phyloP scores from a whole-genome alignment of 1,140 invertebrate species.

The Drosophila pandora region DNA sequence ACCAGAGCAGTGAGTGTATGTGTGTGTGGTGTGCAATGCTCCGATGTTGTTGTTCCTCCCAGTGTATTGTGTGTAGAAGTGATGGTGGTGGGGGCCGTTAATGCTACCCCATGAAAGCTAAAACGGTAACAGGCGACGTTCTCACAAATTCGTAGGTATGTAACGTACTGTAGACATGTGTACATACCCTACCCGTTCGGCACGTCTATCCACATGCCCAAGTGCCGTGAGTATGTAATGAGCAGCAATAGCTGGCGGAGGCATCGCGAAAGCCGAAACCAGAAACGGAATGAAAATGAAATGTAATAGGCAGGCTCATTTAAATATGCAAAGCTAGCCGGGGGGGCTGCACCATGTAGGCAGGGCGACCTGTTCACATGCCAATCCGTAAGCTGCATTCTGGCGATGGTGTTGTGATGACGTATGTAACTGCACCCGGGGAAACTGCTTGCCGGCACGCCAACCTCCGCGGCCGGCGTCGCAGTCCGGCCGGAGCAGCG shows the following conservation, averaged over 20 bases:
- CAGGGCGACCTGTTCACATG: conserved; percentile 35
- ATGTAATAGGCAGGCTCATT: conserved; percentile 62
- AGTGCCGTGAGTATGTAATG: conserved; percentile 56
- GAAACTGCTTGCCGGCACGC: conserved; percentile 24
- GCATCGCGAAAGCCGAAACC: conserved; percentile 64
- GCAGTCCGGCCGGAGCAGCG: neutral
- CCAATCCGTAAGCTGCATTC: conserved; percentile 25
- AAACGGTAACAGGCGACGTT: conserved; percentile 75
- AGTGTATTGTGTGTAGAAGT: conserved; percentile 41
- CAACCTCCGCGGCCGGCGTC: neutral
- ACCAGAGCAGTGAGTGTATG: conserved; percentile 37
- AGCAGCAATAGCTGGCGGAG: conserved; percentile 34
- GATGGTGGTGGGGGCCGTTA: conserved; percentile 28
- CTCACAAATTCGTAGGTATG: conserved; percentile 63
- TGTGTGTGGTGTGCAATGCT: conserved; percentile 53
- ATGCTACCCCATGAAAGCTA: conserved; percentile 71
- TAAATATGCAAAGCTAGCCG: conserved; percentile 37
- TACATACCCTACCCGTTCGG: conserved; percentile 41
- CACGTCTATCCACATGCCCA: conserved; percentile 40
- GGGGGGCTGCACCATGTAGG: conserved; percentile 4
- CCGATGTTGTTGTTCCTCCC: conserved; percentile 53
- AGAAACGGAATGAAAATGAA: conserved; percentile 72
- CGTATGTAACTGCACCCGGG: conserved; percentile 33
- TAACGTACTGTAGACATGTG: conserved; percentile 40
- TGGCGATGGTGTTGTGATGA: conserved; percentile 34